A percentile compares a stretch with the other conserved stretches of the same genome.
phyloP scores from a whole-genome alignment of 2,888 invertebrate genomes.

The Drosophila algonquin region DNA sequence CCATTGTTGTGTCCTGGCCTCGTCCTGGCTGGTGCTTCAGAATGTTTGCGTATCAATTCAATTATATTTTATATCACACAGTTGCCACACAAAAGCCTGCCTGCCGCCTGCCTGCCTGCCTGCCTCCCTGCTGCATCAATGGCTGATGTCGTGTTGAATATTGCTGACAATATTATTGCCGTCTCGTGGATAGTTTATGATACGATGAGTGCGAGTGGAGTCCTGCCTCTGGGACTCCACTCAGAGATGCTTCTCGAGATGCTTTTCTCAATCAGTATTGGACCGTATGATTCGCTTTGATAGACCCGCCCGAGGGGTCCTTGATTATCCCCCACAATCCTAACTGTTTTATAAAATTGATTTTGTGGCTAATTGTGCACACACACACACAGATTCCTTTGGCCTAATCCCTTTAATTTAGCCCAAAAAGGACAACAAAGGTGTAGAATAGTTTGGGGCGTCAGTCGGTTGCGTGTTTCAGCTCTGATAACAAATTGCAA shows the following conservation, averaged over 20 bases:
- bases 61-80: slow-evolving; percentile 52
- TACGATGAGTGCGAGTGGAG: not conserved
- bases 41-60: slow-evolving; percentile 49
- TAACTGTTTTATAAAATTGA: slow-evolving; percentile 29
- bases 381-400: not conserved
- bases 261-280: slow-evolving; percentile 17
- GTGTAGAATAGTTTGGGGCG: slow-evolving; percentile 9
- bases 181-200: slow-evolving; percentile 16
- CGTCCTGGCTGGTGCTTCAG: slow-evolving; percentile 10
- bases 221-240: too few species aligned
- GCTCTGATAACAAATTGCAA: slow-evolving; percentile 46
- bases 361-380: slow-evolving; percentile 41
- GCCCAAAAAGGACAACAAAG: slow-evolving; percentile 18
- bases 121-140: slow-evolving; percentile 3
- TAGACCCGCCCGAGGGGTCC: slow-evolving; percentile 1
- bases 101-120: not conserved
- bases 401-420: slow-evolving; percentile 33
- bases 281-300: slow-evolving; percentile 20
- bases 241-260: slow-evolving; percentile 14
- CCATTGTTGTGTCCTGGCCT: slow-evolving; percentile 7
- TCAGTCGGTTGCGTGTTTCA: slow-evolving; percentile 36
- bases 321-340: slow-evolving; percentile 20
- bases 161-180: slow-evolving; percentile 14
- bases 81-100: slow-evolving; percentile 29
- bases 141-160: slow-evolving; percentile 18